Evolutionary conservation across 2,797 vertebrate species (phyloP), one percentile per base, ranked within the genome.

Genomic region (Notolepis coatsorum): DNA sequence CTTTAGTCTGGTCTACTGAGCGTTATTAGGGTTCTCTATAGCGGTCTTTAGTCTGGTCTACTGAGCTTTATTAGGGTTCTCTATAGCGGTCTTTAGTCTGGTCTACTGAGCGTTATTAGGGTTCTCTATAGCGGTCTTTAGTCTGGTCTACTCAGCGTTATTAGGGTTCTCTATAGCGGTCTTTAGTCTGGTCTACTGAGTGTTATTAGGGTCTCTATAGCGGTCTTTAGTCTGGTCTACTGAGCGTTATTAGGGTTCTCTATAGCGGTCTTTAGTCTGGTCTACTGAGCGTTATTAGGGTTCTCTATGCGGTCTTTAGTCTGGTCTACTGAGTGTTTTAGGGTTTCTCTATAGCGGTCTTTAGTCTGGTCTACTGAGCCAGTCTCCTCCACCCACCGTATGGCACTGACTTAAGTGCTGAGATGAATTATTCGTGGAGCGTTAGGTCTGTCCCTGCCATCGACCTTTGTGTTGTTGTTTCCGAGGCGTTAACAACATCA

Each of bases 301-400:
- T 52, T 56, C 51, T 57, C 52, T 68, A 76, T 76, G 71, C 51
- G 67, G 80, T 75, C 75, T 64, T 61, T 74, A 61, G 68, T 62
- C 60, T 68, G 35, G 61, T 73, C 57, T 41, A 72, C 59, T 80
- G 68, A 71, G 75, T 62, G 75, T 76, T 82, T 74, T 71, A 81
- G 78, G 72, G 50, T 74, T 52, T 56, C 51, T 57, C 52, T 68
- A 76, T 76, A 51, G 71, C 51, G 67, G 80, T 75, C 75, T 64
- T 61, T 74, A 61, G 68, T 62, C 60, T 45, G 52, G 13, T 66
- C 64, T 55, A 24, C 68, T 52, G 46, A 73, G 66, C 51, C 37
- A 66, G 68, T 38, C 65, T 79, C 70, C 50, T 69, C 51, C 18
- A 31, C 12, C 46, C 7, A 24, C 56, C n/a, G 57, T 69, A 65